Evolutionary conservation across 2,888 invertebrate species (phyloP).

Genomic region (Empis stercorea): DNA sequence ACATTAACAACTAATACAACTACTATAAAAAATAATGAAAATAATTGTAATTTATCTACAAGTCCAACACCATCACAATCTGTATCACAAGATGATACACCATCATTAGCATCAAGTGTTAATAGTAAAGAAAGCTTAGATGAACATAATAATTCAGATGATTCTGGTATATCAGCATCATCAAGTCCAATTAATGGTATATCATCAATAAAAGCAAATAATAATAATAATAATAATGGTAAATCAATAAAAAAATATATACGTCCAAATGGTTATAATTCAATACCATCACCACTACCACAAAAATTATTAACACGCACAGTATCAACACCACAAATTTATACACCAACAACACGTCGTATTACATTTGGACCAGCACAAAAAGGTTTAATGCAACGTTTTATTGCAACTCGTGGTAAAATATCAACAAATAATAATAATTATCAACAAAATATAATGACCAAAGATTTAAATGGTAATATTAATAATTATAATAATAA

Average conservation of each 20-base stretch:
- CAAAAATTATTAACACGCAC: conserved; percentile 27
- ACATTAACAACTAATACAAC: background rate
- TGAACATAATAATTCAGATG: conserved; percentile 29
- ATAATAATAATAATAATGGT: background rate
- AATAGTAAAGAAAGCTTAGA: conserved; percentile 28
- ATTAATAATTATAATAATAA: conserved; percentile 1
- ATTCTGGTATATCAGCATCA: conserved; percentile 35
- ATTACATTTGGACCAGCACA: conserved; percentile 53
- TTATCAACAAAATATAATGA: conserved; percentile 3
- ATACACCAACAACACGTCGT: conserved; percentile 30
- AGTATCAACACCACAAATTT: conserved; percentile 28
- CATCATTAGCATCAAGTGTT: conserved; percentile 26
- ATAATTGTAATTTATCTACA: background rate
- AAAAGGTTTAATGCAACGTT: conserved; percentile 73
- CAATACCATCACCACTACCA: conserved; percentile 32
- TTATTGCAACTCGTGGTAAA: conserved; percentile 68
- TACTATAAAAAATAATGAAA: background rate
- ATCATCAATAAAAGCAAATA: background rate
- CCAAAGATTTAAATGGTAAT: conserved; percentile 2
- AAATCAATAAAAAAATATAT: conserved; percentile 27
- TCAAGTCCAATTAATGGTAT: conserved; percentile 21
- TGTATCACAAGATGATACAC: conserved; percentile 13
- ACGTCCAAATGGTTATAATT: conserved; percentile 29
- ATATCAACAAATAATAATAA: conserved; percentile 31
- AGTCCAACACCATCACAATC: background rate